Base-by-base conservation (phyloP, 2,888 invertebrate species). In the Aleiodes leptofemur region DNA sequence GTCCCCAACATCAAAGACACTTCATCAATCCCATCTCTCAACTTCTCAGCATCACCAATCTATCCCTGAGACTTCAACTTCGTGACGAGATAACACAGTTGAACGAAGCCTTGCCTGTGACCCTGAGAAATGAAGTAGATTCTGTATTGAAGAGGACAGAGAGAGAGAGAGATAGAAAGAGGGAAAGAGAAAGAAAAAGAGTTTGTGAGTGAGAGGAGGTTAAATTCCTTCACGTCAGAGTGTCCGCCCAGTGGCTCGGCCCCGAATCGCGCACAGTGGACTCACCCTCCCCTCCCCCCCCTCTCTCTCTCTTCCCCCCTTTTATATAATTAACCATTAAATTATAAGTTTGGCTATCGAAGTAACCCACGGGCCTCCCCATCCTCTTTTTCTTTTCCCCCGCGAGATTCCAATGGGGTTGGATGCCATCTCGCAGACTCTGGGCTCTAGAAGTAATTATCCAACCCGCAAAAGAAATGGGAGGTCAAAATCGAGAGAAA, bases 311-410 rank as follows among this genome's bases (percentile, higher is more conserved):
- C 43, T 61, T 48, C 23, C 64, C 29, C 59, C 59, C 64, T 64
- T 23, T 88, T 87, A 87, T 89, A 87, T 88, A 89, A 89, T 89
- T 89, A 89, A 89, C 86, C 88, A 88, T 88, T 88, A 89, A 89
- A 89, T 89, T 89, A 89, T 88, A 89, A 89, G 88, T 88, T 89
- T 85, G 87, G 88, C 86, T 88, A 88, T 89, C 87, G 88, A 84
- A 85, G 78, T 80, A 79, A 77, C 64, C 78, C 76, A 57, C 72
- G 66, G 34, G 34, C 34, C 34, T 68, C 76, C 76, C 57, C 34
- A 34, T 34, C 34, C 68, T 71, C 55, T 73, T 68, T 61, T 68
- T 31, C 38, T 38, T 56, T 38, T 5, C 38, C 38, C 38, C 4
- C 14, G 14, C 16, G 29, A 50, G 34, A 73, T 68, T 23, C 68